Base-by-base conservation (phyloP, 2,888 invertebrate species). In the Zaprionus obscuricornis region DNA sequence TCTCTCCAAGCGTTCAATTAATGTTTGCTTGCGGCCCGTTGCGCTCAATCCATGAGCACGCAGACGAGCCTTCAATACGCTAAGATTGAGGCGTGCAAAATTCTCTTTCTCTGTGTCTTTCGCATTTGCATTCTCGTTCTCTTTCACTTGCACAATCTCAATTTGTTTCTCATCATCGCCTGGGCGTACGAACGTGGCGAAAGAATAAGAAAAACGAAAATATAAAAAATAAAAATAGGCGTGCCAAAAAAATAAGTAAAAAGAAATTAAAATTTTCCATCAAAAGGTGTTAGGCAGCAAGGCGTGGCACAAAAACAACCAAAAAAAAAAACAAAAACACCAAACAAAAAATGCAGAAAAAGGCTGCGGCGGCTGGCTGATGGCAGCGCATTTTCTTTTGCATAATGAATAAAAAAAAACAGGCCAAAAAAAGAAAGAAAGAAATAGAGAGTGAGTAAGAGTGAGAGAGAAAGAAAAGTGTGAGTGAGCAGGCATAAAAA, bases 1-100 rank as follows among this genome's bases (percentile, higher is more conserved):
- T 16, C 39, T 34, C 62, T 66, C 50, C 56, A 88, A 77, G 51
- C 86, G 83, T 56, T 86, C 73, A 70, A 88, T 72, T 70, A 88
- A 71, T 14, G 50, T 47, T 13, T 82, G 76, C 63, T 86, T 88
- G 66, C 50, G 70, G 37, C 87, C 88, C 45, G 58, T 74, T 3
- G 67, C 54, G 60, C 74, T 82, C 6, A 86, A 59, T 36, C 85
- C 87, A 45, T 63, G 81, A 8, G 52, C 69, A 51, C 83, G 81
- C 42, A 88, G 72, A 49, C 79, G 76, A 31, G 60, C 68, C 72
- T 68, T 83, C 40, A 88, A 72, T 50, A 82, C 77, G 36, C 69
- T 43, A 47, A 85, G 47, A 52, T 79, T 85, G 64, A 85, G 67
- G 51, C 72, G 66, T 18, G 47, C 51, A 22, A 66, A 52, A 65